Base-by-base conservation (phyloP, 2,888 invertebrate species). In the Stomorhina lunata region DNA sequence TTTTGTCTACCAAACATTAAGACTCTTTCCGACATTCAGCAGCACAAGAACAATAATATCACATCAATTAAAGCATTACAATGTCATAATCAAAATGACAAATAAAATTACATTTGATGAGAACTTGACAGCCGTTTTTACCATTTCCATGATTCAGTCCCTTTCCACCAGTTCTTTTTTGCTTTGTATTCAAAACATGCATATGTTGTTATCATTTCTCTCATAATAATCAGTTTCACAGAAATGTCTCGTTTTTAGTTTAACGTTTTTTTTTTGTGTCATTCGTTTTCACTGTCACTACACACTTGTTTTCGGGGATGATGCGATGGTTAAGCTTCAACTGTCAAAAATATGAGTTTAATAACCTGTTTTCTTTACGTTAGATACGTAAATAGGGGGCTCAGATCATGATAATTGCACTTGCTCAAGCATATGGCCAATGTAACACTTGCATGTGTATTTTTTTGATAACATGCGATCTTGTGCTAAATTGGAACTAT, bases 51-150 rank as follows among this genome's bases (percentile, higher is more conserved):
- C 37, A 50, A 63, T 75, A 84, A 79, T 85, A 84, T 84, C 85
- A 87, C 90, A 89, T 90, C 90, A 90, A 90, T 90, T 90, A 90
- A 89, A 88, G 90, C 89, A 90, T 89, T 89, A 90, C 90, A 90
- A 90, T 88, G 90, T 90, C 90, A 90, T 90, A 90, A 90, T 90
- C 90, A 90, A 88, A 89, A 90, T 90, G 90, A 90, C 90, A 90
- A 90, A 90, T 90, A 90, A 88, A 90, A 90, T 90, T 90, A 90
- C 86, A 86, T 86, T 86, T 87, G 89, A 90, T 88, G 88, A 86
- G 87, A 87, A 90, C 86, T 84, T 88, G 88, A 86, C 90, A 90
- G 89, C 86, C 85, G 85, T 78, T 71, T 77, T 55, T 61, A 61
- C 45, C 71, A 76, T 76, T 50, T 10, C 32, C 27, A n/a, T n/a